Conservation (phyloP, 2,888 invertebrate genomes). For the Caenorhabditis angaria region DNA sequence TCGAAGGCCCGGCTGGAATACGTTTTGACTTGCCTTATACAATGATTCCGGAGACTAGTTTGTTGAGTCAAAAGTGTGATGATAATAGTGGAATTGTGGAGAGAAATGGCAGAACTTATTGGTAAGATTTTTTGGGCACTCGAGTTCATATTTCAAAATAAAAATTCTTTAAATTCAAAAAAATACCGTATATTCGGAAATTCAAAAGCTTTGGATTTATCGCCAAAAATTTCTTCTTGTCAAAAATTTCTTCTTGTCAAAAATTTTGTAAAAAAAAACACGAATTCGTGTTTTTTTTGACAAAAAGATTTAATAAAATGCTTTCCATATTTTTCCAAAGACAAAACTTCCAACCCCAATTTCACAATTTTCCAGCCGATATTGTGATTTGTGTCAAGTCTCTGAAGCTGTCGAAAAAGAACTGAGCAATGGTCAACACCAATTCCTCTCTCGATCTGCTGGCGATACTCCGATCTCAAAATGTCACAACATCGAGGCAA, state of each 20-base stretch:
- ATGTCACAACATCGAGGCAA: constrained; percentile 44
- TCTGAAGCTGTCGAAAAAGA: constrained; percentile 64
- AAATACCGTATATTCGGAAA: too few relatives aligned
- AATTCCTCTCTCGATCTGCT: constrained; percentile 35
- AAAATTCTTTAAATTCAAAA: neutral
- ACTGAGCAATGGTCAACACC: constrained; percentile 54
- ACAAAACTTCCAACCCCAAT: too few relatives aligned
- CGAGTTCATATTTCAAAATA: neutral
- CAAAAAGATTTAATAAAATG: too few relatives aligned
- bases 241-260: too few relatives aligned
- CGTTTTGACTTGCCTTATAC: constrained; percentile 71
- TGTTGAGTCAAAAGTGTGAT: constrained; percentile 69
- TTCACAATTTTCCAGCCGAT: constrained; percentile 58
- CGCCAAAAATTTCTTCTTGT: too few relatives aligned
- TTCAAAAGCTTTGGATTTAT: too few relatives aligned
- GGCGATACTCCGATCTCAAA: constrained; percentile 33
- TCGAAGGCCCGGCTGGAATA: constrained; percentile 70
- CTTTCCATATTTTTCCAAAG: too few relatives aligned
- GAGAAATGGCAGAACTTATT: constrained; percentile 68
- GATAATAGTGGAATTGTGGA: constrained; percentile 69
- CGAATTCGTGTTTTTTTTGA: too few relatives aligned
- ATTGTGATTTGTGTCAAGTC: constrained; percentile 69
- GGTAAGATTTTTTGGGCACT: constrained; percentile 41
- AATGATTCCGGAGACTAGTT: constrained; percentile 69
- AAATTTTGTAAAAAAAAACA: too few relatives aligned